Evolutionary conservation across 2,113 vertebrate genomes (phyloP).

Genomic region (Helogale parvula): DNA sequence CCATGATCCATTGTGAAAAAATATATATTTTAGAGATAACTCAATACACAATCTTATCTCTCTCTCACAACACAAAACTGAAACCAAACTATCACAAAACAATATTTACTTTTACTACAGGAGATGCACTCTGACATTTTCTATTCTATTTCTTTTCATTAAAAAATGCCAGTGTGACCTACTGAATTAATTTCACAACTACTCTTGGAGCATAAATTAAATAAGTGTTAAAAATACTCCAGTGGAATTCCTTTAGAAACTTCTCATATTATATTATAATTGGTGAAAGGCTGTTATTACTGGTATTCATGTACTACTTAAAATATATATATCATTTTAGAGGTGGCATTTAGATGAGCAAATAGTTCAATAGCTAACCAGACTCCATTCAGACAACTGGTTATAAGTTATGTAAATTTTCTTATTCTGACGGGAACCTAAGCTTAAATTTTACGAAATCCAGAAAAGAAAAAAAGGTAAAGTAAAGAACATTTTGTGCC

Average conservation of each 20-base stretch:
- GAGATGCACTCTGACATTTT: constrained; percentile 2
- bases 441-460: constrained; percentile 17
- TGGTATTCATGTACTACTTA: background rate
- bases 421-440: background rate
- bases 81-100: constrained; percentile 45
- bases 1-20: background rate
- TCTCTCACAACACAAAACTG: background rate
- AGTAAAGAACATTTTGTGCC: background rate
- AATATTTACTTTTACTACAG: background rate
- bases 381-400: background rate
- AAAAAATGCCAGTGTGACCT: constrained; percentile 23
- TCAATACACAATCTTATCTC: background rate
- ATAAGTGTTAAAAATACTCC: constrained; percentile 19
- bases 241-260: constrained; percentile 34
- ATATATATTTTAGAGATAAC: background rate
- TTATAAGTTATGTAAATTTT: background rate
- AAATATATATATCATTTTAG: constrained; percentile 15
- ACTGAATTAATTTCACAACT: constrained; percentile 31
- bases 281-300: background rate
- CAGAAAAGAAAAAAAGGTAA: background rate
- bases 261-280: constrained; percentile 2
- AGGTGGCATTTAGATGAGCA: background rate
- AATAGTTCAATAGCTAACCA: background rate
- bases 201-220: constrained; percentile 18
- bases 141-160: constrained; percentile 48